A percentile compares a stretch with the other conserved stretches of the same genome.
Evolutionary conservation across 2,797 vertebrate species (phyloP).

Genomic region (Phataginus tricuspis): DNA sequence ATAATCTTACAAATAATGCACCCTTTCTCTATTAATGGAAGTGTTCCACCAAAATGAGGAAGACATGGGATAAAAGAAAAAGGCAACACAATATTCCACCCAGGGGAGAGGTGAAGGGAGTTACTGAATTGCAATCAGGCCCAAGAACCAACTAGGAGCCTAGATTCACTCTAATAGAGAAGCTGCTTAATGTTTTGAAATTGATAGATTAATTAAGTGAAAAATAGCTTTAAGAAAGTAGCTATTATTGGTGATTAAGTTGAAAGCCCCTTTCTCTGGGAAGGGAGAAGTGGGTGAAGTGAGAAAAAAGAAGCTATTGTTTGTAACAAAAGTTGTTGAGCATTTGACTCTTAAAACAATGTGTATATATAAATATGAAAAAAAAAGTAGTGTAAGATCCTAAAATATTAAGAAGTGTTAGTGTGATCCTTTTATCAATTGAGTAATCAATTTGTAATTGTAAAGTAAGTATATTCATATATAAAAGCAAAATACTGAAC

Average conservation of each 20-base stretch:
- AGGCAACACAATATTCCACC: neutral
- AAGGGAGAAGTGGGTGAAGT: neutral
- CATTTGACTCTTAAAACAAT: neutral
- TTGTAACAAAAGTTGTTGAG: neutral
- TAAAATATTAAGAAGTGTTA: neutral
- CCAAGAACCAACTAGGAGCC: neutral
- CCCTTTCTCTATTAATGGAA: neutral
- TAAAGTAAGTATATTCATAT: neutral
- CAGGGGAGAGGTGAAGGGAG: neutral
- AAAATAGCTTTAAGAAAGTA: neutral
- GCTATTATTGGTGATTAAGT: neutral
- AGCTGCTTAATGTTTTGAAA: neutral
- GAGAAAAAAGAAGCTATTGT: neutral
- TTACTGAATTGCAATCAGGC: neutral
- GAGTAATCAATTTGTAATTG: neutral
- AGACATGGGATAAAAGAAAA: neutral
- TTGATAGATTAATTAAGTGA: neutral
- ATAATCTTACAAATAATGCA: neutral
- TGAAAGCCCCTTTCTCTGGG: neutral
- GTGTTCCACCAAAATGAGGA: neutral
- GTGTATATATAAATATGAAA: neutral
- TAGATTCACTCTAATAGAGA: neutral
- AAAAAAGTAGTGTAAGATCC: neutral
- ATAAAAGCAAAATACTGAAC: neutral
- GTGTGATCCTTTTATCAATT: neutral